Evolutionary conservation across 2,113 vertebrate genomes (phyloP), one percentile per base, ranked within the genome.

Genomic region (Salminus brasiliensis): DNA sequence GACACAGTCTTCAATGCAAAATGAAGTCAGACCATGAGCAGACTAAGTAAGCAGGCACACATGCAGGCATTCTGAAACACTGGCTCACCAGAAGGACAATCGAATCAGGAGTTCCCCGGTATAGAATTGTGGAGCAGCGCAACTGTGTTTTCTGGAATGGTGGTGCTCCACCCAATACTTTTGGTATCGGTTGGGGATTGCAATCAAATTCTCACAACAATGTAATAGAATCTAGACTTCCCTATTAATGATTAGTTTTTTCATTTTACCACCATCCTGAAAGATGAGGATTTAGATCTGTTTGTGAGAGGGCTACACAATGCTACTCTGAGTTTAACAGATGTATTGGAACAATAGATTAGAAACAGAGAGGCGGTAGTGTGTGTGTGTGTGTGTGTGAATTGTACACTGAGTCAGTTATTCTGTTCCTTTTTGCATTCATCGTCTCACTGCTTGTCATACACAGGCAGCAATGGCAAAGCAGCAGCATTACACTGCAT

Each of bases 401-500:
- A 21, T 7, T 10, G 60, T 18, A 27, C 32, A 43, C 83, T 85
- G 84, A 86, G 71, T 60, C 23, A 66, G 72, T 83, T 80, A 60
- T n/a, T 65, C 45, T 0, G 30, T 81, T 72, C 73, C 85, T 74
- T 85, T 86, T 89, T 88, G 81, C 82, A 86, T 87, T 89, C 79
- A 86, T 88, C 85, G 85, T 88, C 83, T 88, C 72, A 76, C 66
- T 79, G 81, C 82, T 83, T 89, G 87, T 87, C 89, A 88, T 87
- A 88, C 75, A 83, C 70, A 86, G 85, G 82, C 83, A 80, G 84
- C 80, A 88, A 88, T 84, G 34, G 83, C 81, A 86, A 83, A 85
- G 78, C 84, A 81, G 65, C 18, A 79, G 85, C 87, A 92, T 92
- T 92, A 92, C 83, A 81, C 87, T 84, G 83, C 83, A 92, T 92